Evolutionary conservation across 2,113 vertebrate genomes (phyloP).

Genomic region (Tretioscincus oriximinensis): DNA sequence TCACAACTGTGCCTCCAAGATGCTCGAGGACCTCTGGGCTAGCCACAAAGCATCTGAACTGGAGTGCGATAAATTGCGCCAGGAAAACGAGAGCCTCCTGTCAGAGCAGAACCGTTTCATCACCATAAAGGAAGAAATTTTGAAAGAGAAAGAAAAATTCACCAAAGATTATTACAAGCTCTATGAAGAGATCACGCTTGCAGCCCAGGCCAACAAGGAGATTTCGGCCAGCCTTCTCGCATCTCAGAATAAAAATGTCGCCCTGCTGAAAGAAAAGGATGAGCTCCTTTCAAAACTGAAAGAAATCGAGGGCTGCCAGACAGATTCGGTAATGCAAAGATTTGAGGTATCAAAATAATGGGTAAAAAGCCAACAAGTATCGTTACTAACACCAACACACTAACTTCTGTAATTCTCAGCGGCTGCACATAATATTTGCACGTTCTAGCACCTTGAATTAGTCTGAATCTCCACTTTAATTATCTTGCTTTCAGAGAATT

Average conservation of each 20-base stretch:
- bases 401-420: constrained; percentile 59
- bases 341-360: constrained; percentile 75
- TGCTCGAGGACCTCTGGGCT: constrained; percentile 67
- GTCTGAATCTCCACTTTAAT: neutral
- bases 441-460: constrained; percentile 34
- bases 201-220: constrained; percentile 69
- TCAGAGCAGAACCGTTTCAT: constrained; percentile 59
- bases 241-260: constrained; percentile 72
- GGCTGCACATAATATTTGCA: constrained; percentile 59
- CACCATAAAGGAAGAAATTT: constrained; percentile 47
- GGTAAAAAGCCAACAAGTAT: constrained; percentile 38
- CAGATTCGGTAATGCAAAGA: constrained; percentile 83
- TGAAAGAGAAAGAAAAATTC: constrained; percentile 67
- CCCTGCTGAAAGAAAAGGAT: constrained; percentile 78
- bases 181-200: constrained; percentile 58
- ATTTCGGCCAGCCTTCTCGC: constrained; percentile 72
- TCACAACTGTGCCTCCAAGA: constrained; percentile 63
- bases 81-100: constrained; percentile 67
- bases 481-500: neutral
- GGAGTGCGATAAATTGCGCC: constrained; percentile 59
- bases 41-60: constrained; percentile 59
- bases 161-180: constrained; percentile 57
- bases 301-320: constrained; percentile 81
- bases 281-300: constrained; percentile 78
- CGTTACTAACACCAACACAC: constrained; percentile 71